Base-by-base conservation (phyloP, 2,113 vertebrate genomes). In the Dicrurus megarhynchus region DNA sequence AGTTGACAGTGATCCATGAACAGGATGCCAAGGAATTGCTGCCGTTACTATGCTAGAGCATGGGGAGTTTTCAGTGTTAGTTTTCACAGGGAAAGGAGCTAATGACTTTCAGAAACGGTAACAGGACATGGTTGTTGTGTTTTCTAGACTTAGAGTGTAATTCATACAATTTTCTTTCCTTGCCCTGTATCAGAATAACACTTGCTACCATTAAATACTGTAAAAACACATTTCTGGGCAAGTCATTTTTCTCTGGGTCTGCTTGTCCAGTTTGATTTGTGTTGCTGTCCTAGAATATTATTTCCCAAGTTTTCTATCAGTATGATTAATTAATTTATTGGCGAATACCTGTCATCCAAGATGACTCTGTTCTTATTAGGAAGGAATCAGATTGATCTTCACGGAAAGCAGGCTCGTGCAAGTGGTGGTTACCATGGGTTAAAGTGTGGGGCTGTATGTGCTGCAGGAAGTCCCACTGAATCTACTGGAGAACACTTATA, bases 231-330 rank as follows among this genome's bases (percentile, higher is more conserved):
- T 69, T 85, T 97, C 96, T 84, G 68, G 83, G 88, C 81, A 94
- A 74, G 74, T 67, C 44, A 47, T 82, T 94, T 88, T 95, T 69
- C 84, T 82, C 68, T 93, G 80, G 16, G 32, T 91, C 35, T 59
- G 42, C 69, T 93, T 50, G 55, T 94, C 82, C 21, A 50, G 63
- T 28, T 35, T 69, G 33, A 68, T 70, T 97, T 93, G 86, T 86
- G 33, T 87, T 91, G 77, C 42, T 77, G 9, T 77, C 88, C 87
- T 97, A 80, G 81, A 95, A 83, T 81, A 90, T 55, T 73, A 65
- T 90, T 96, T 94, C 75, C 71, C 61, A 12, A 96, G 89, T 95
- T 81, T 68, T 91, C 49, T 90, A 32, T 65, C 74, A n/a, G 39
- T 50, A 20, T n/a, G 39, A 67, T 90, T 91, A 84, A 85, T 79